A percentile compares a stretch with the other conserved stretches of the same genome.
These are phyloP conservation scores for Hemicentrotus pulcherrimus DNA, from an alignment of 35 echinoderm and acorn worm genomes.

Conservation along the genomic window DNA sequence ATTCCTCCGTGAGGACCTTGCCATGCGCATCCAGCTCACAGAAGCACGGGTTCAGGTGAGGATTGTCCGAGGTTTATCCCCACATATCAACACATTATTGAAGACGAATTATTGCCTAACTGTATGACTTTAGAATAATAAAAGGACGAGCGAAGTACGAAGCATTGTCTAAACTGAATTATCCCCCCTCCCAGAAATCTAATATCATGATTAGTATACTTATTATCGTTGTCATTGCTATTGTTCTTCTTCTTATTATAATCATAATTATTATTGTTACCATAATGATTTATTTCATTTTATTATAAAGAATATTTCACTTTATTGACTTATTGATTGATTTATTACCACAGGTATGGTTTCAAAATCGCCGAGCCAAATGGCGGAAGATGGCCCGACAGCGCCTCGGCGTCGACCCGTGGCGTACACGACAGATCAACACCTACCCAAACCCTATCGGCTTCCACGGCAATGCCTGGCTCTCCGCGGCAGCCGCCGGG, in stretches of 20 bases:
- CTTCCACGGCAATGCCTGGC: constrained; percentile 79
- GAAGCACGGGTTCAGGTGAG: constrained; percentile 96
- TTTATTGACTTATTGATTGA: neutral
- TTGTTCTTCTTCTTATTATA: too few species aligned
- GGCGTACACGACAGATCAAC: constrained; percentile 83
- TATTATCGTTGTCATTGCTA: too few species aligned
- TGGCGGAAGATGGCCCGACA: constrained; percentile 92
- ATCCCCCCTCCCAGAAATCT: too few species aligned
- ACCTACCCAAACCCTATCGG: constrained; percentile 66
- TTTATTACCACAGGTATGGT: constrained; percentile 80
- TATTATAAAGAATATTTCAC: too few species aligned
- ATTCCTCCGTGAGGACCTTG: constrained; percentile 96
- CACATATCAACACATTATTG: neutral
- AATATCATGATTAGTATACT: too few species aligned
- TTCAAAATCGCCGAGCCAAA: constrained; percentile 97
- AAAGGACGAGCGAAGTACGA: too few species aligned
- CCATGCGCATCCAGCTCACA: constrained; percentile 92
- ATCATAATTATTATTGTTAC: too few species aligned
- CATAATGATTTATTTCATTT: too few species aligned
- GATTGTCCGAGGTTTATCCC: neutral
- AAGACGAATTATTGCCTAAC: too few species aligned
- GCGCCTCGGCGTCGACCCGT: constrained; percentile 90
- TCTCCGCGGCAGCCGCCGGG: constrained; percentile 75
- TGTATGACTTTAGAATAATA: too few species aligned
- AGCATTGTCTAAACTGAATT: too few species aligned